Percentiles rank a stretch among this genome's conserved stretches.
These are phyloP conservation scores for Cantharis lateralis DNA, from an alignment of 2,888 invertebrate genomes.

Conservation along the genomic window DNA sequence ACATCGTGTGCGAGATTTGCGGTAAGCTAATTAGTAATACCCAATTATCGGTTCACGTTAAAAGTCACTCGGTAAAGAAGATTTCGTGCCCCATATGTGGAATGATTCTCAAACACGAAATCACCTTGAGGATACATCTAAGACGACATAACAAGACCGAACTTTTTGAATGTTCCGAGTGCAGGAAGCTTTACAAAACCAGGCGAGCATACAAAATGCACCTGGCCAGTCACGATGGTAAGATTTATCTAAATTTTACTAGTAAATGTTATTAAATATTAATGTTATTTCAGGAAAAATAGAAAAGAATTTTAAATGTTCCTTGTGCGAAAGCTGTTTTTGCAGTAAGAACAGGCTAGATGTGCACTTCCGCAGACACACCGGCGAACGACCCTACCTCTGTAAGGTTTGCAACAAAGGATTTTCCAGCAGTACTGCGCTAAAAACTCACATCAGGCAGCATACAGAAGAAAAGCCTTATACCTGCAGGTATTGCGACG, in stretches of 20 bases:
- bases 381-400: conserved; percentile 19
- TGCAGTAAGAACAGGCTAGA: not conserved
- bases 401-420: conserved; percentile 23
- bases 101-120: not conserved
- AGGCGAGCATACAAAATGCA: no score
- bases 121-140: not conserved
- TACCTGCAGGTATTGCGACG: conserved; percentile 15
- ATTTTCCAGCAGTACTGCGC: conserved; percentile 18
- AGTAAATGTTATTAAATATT: no score
- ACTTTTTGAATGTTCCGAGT: no score
- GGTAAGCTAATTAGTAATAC: not conserved
- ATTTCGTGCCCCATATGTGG: not conserved
- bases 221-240: no score
- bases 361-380: conserved; percentile 22
- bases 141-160: no score
- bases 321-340: not conserved
- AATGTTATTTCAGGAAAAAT: not conserved
- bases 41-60: not conserved
- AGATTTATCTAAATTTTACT: no score
- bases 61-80: not conserved
- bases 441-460: conserved; percentile 20
- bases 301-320: not conserved
- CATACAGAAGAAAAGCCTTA: conserved; percentile 28
- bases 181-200: no score
- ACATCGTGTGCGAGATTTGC: not conserved